Evolutionary conservation across 2,113 vertebrate genomes (phyloP).

Genomic region (Gobiocypris rarus): DNA sequence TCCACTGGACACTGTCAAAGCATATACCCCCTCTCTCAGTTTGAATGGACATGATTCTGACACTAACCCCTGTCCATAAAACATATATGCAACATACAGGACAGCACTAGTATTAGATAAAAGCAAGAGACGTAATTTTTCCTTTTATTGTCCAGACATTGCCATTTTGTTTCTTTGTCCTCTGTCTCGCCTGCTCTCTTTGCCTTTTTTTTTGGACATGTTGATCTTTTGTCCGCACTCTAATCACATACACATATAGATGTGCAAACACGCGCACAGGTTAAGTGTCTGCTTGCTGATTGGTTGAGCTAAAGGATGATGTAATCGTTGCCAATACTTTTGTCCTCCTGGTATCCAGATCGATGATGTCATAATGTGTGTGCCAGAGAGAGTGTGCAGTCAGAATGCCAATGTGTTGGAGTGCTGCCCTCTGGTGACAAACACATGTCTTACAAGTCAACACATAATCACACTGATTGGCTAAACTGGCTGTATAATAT

Average conservation of each 20-base stretch:
- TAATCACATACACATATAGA: slow-evolving; percentile 65
- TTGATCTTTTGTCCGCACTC: slow-evolving; percentile 59
- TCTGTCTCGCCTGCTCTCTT: slow-evolving; percentile 21
- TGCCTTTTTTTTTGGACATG: slow-evolving; percentile 22
- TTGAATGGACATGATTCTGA: background rate
- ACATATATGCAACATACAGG: slow-evolving; percentile 49
- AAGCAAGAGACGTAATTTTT: background rate
- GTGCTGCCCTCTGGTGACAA: slow-evolving; percentile 50
- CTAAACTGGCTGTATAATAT: background rate
- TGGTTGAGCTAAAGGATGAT: slow-evolving; percentile 65
- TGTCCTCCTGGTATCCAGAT: slow-evolving; percentile 66
- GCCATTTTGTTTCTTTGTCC: slow-evolving; percentile 51
- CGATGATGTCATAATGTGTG: slow-evolving; percentile 74
- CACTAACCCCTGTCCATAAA: background rate
- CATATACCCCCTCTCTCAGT: background rate
- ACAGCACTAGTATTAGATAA: background rate
- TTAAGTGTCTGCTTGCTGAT: slow-evolving; percentile 46
- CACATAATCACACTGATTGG: slow-evolving; percentile 8
- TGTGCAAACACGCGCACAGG: slow-evolving; percentile 37
- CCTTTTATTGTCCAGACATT: slow-evolving; percentile 26
- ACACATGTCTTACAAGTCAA: slow-evolving; percentile 21
- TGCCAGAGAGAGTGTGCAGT: slow-evolving; percentile 37
- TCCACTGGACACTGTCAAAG: background rate
- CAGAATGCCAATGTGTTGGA: slow-evolving; percentile 53
- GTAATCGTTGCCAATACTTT: slow-evolving; percentile 67